These are phyloP conservation scores for Eubasilissa regina DNA, from an alignment of 1,140 invertebrate genomes.

Conservation along the genomic window DNA sequence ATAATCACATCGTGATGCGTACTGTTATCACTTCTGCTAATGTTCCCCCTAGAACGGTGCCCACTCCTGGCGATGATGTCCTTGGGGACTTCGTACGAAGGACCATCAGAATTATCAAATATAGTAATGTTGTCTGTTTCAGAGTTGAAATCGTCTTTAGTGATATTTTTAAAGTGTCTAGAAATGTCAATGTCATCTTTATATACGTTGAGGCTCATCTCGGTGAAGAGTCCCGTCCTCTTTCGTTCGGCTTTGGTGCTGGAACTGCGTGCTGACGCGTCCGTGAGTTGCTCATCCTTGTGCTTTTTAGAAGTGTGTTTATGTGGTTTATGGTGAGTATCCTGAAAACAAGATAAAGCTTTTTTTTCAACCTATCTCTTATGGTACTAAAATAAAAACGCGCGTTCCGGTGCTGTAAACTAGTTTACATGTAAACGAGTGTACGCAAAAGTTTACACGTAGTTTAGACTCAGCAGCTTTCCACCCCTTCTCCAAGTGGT, in stretches of 20 bases:
- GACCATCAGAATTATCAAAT: constrained; percentile 50
- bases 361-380: background rate
- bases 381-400: no score
- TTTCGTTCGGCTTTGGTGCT: constrained; percentile 15
- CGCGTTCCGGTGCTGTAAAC: no score
- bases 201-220: constrained; percentile 52
- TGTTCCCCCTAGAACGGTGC: constrained; percentile 17
- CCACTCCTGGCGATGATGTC: constrained; percentile 41
- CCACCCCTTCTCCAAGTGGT: no score
- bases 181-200: constrained; percentile 53
- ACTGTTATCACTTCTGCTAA: constrained; percentile 22
- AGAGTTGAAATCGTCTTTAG: constrained; percentile 46
- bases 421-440: no score
- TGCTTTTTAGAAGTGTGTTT: constrained; percentile 22
- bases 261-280: background rate
- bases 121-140: constrained; percentile 42
- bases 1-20: constrained; percentile 1
- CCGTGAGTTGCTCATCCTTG: constrained; percentile 23
- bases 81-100: constrained; percentile 56
- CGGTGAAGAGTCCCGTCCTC: constrained; percentile 52
- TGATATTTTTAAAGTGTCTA: constrained; percentile 55
- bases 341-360: constrained; percentile 15
- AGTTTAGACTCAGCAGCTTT: no score
- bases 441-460: no score
- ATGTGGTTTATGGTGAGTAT: constrained; percentile 6